Conservation (phyloP, 2,888 invertebrate species). For the Drosophila affinis region DNA sequence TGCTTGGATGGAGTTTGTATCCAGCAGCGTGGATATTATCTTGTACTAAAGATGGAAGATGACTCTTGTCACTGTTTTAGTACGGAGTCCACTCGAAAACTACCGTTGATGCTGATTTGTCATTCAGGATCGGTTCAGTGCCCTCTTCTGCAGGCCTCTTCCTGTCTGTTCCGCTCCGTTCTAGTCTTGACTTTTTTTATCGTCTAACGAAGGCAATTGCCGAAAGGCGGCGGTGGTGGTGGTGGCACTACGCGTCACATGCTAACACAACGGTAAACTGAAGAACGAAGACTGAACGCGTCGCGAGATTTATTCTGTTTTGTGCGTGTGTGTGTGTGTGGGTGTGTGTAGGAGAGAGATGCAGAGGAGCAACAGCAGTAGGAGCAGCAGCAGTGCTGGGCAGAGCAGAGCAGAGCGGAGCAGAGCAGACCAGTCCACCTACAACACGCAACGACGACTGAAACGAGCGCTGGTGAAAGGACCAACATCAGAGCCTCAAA, state of each 20-base stretch:
- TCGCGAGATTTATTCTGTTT: conserved; percentile 40
- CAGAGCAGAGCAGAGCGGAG: conserved; percentile 43
- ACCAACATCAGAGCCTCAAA: conserved; percentile 70
- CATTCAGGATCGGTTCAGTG: conserved; percentile 37
- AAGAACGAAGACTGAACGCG: conserved; percentile 65
- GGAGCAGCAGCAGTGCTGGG: conserved; percentile 36
- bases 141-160: conserved; percentile 20
- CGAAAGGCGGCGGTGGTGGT: background rate
- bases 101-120: background rate
- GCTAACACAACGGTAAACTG: conserved; percentile 53
- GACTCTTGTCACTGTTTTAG: too few relatives aligned
- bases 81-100: too few relatives aligned
- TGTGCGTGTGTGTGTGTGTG: conserved; percentile 16
- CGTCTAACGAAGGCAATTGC: conserved; percentile 55
- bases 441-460: conserved; percentile 82
- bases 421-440: conserved; percentile 79
- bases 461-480: conserved; percentile 73
- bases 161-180: conserved; percentile 2
- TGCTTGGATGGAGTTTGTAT: background rate
- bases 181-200: conserved; percentile 21
- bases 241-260: conserved; percentile 32
- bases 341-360: conserved; percentile 35
- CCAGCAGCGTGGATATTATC: too few relatives aligned
- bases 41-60: too few relatives aligned
- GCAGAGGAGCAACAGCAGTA: conserved; percentile 45